Conservation (phyloP, 1,140 invertebrate genomes). For the Zaprionus lachaisei region DNA sequence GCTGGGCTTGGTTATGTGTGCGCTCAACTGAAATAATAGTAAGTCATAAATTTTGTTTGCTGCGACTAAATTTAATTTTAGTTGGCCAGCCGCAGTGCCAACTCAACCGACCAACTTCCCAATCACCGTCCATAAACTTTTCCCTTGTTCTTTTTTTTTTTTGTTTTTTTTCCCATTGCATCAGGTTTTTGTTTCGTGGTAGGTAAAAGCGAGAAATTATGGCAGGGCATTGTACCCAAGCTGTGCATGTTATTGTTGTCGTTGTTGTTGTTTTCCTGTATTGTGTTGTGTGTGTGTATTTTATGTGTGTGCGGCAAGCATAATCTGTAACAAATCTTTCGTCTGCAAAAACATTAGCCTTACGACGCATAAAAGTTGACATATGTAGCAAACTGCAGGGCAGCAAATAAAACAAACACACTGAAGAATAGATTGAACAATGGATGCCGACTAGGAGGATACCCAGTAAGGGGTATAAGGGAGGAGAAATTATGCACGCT, state of each 20-base stretch:
- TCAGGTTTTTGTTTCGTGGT: conserved; percentile 21
- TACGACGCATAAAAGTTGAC: conserved; percentile 74
- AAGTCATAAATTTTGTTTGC: conserved; percentile 69
- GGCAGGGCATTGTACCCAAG: conserved; percentile 36
- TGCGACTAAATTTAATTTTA: conserved; percentile 68
- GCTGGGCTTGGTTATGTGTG: conserved; percentile 29
- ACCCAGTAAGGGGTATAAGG: not conserved
- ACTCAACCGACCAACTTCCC: conserved; percentile 48
- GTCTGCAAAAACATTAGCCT: conserved; percentile 73
- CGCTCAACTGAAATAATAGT: conserved; percentile 73
- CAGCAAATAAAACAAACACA: conserved; percentile 30
- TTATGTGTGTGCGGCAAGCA: conserved; percentile 59
- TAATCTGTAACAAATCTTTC: conserved; percentile 78
- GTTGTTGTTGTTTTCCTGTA: conserved; percentile 17
- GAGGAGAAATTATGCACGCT: not conserved
- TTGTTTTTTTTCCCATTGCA: conserved; percentile 18
- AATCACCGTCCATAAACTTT: conserved; percentile 57
- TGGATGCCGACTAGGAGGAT: not conserved
- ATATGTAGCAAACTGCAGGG: conserved; percentile 62
- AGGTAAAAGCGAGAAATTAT: conserved; percentile 59
- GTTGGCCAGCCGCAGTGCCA: conserved; percentile 54
- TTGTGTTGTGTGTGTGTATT: conserved; percentile 32
- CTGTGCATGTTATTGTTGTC: conserved; percentile 9
- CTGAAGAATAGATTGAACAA: not conserved
- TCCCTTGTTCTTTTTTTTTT: conserved; percentile 4